phyloP scores from a whole-genome alignment of 2,888 invertebrate genomes.

The Stegophylla sp. region DNA sequence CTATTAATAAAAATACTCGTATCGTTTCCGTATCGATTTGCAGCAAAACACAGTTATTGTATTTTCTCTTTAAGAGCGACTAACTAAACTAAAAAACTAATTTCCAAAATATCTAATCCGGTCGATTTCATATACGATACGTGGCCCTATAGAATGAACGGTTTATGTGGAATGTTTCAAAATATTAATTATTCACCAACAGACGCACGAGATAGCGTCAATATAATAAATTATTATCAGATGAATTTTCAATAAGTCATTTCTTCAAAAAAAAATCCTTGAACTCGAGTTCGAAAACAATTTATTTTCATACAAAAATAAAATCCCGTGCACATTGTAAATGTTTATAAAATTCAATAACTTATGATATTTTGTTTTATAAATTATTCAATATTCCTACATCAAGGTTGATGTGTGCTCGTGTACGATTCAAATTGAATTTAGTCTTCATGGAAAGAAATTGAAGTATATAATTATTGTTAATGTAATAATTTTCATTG shows the following conservation, averaged over 20 bases:
- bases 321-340: neutral
- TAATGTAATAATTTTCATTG: neutral
- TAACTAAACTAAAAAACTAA: slow-evolving; percentile 22
- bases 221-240: neutral
- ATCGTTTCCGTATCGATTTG: slow-evolving; percentile 44
- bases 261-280: slow-evolving; percentile 23
- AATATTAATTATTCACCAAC: neutral
- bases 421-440: neutral
- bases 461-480: neutral
- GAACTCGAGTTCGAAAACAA: slow-evolving; percentile 15
- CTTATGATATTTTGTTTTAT: slow-evolving; percentile 14
- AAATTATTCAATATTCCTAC: slow-evolving; percentile 7
- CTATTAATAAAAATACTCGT: slow-evolving; percentile 16
- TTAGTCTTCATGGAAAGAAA: neutral
- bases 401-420: slow-evolving; percentile 23
- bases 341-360: slow-evolving; percentile 13
- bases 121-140: neutral
- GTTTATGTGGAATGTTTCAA: slow-evolving; percentile 2
- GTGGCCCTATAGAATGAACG: slow-evolving; percentile 24
- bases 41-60: slow-evolving; percentile 3
- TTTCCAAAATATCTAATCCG: neutral
- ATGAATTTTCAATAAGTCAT: neutral
- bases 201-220: neutral
- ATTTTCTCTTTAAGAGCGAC: slow-evolving; percentile 31
- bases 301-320: slow-evolving; percentile 3